Base-by-base conservation (phyloP, 2,888 invertebrate genomes). In the Erynnis tages region DNA sequence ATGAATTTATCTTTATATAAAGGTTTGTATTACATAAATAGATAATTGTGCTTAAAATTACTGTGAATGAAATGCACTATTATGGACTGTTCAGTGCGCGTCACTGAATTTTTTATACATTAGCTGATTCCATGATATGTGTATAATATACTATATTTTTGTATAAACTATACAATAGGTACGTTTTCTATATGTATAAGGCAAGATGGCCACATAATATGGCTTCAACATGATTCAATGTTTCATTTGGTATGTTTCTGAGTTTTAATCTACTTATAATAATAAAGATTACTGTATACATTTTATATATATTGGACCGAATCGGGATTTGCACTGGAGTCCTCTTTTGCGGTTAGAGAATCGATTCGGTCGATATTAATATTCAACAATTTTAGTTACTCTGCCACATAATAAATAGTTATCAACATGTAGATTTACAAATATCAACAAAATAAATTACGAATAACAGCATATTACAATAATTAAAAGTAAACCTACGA, bases 361-460 rank as follows among this genome's bases (percentile, higher is more conserved):
- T 71, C 69, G 80, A 77, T 78, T 76, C 84, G 78, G 79, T 73
- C 74, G 61, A 69, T 79, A 83, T 44, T 52, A 83, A 86, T 83
- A 86, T 83, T 86, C 69, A 88, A 89, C 88, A 88, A 87, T 82
- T 87, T 84, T 76, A 74, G 76, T 79, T 77, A 71, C 72, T 82
- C 77, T 82, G 82, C 80, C 81, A 79, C 81, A 82, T 85, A 87
- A 88, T 89, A 89, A 88, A 89, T 89, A 89, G 84, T 85, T 87
- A 86, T 87, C 77, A 89, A 89, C 89, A 86, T 86, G 86, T 84
- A 86, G 87, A 86, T 87, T 88, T 89, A 89, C 82, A 88, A 89
- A 86, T 88, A 89, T 88, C 87, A 89, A 89, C 89, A 89, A 88
- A 89, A 89, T 89, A 89, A 89, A 88, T 89, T 89, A 89, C 85